Conservation (phyloP, 2,888 invertebrate species). For the Dysmachus trigonus region DNA sequence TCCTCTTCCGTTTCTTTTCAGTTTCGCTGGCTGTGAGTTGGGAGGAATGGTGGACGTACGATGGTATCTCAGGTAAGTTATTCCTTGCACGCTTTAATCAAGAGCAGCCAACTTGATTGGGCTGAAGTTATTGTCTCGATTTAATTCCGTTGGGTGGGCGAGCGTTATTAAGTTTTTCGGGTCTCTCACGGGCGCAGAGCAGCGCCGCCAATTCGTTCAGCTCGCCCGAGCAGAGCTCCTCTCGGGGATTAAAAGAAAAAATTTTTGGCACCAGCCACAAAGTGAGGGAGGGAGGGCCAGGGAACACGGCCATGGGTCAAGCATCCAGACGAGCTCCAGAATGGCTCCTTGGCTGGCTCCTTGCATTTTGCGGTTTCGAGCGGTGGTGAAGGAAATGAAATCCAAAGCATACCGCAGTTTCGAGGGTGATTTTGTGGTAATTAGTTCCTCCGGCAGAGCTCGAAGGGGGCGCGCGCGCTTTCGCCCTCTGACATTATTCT, state of each 20-base stretch:
- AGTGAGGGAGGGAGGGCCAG: neutral
- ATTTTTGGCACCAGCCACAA: neutral
- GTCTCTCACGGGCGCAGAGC: neutral
- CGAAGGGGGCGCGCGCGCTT: neutral
- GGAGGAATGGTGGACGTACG: slow-evolving; percentile 93
- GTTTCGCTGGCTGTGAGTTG: slow-evolving; percentile 67
- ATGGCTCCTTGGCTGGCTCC: neutral
- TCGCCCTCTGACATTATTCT: slow-evolving; percentile 24
- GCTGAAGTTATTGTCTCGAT: slow-evolving; percentile 13
- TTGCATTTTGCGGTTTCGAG: neutral
- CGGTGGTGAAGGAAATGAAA: neutral
- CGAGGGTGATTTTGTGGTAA: slow-evolving; percentile 9
- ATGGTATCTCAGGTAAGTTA: slow-evolving; percentile 84
- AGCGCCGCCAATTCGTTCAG: neutral
- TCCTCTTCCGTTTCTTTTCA: slow-evolving; percentile 42
- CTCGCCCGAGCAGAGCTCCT: neutral
- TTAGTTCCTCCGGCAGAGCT: neutral
- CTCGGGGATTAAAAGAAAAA: neutral
- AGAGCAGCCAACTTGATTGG: slow-evolving; percentile 13
- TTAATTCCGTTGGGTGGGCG: neutral
- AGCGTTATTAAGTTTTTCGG: neutral
- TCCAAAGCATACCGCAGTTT: neutral
- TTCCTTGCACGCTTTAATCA: neutral
- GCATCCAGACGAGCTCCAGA: neutral
- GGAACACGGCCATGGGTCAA: neutral